Evolutionary conservation across 2,888 invertebrate species (phyloP), one percentile per base, ranked within the genome.

Genomic region (Drosophila sordidula): DNA sequence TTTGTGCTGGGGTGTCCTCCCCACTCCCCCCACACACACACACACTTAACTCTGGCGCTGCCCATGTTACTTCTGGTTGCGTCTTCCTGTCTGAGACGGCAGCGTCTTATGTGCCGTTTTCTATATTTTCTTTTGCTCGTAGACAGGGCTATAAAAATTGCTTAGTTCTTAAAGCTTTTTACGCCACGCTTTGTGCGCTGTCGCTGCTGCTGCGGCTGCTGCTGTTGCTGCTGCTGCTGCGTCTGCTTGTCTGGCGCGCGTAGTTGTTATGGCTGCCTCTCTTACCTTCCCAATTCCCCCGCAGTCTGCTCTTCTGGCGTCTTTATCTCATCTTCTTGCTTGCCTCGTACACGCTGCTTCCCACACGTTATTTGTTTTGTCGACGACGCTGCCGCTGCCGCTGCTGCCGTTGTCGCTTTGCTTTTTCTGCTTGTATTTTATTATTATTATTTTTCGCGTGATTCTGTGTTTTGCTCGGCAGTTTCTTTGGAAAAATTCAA

Each of bases 401-500:
- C 50, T 52, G 75, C 64, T 58, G 67, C 29, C 38, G 56, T 55
- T 54, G 73, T 71, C 70, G 66, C 73, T 76, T 74, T 81, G 52
- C 63, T 63, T 70, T 74, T 75, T 52, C 62, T 75, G 75, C 75
- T 86, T 80, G 85, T 76, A 78, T 88, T 88, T 85, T 88, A 88
- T 85, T 85, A 88, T 88, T 88, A 88, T 86, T 88, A 88, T 87
- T 86, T 85, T 89, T 89, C 85, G 85, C 85, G 87, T 77, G 78
- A 87, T 86, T 86, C 85, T 86, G 65, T 89, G 89, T 89, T 89
- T 86, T 86, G 89, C 89, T 89, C 87, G 46, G 62, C 80, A 78
- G 87, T 78, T 86, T 86, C 87, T 88, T 87, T 85, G 89, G 89
- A 87, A 87, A 89, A 86, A 89, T 89, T 86, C 76, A 80, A 89